These are phyloP conservation scores for Aricia agestis DNA, from an alignment of 1,140 invertebrate species.

Conservation along the genomic window DNA sequence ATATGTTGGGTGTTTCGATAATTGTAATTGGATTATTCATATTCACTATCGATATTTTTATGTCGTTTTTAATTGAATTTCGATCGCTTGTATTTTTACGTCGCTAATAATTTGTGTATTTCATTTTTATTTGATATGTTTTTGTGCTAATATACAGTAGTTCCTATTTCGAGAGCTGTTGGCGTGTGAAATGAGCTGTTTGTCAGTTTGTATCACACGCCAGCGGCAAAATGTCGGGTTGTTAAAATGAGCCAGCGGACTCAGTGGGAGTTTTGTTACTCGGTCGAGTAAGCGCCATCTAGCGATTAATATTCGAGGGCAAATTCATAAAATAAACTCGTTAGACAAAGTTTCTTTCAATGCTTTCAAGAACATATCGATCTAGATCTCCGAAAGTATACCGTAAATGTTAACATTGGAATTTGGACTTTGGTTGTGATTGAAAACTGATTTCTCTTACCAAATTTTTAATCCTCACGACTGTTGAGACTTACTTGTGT, in stretches of 20 bases:
- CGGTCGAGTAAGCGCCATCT: neutral
- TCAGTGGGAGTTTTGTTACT: neutral
- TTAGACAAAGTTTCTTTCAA: too few species aligned
- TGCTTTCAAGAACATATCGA: too few species aligned
- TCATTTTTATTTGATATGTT: neutral
- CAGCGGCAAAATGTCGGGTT: slow-evolving; percentile 10
- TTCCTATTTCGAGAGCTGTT: slow-evolving; percentile 2
- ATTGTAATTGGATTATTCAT: neutral
- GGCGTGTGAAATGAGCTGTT: neutral
- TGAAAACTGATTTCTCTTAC: too few species aligned
- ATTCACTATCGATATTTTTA: neutral
- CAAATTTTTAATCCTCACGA: too few species aligned
- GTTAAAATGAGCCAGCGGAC: neutral
- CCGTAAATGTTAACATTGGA: too few species aligned
- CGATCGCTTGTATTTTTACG: neutral
- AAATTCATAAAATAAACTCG: too few species aligned
- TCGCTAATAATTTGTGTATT: neutral
- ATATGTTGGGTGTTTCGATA: neutral
- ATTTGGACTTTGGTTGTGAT: too few species aligned
- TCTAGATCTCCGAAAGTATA: too few species aligned
- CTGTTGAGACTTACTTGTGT: too few species aligned
- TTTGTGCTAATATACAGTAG: slow-evolving; percentile 13
- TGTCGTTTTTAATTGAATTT: neutral
- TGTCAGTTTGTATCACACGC: neutral
- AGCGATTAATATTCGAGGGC: neutral